Evolutionary conservation across 2,888 invertebrate genomes (phyloP), one percentile per base, ranked within the genome.

Genomic region (Protodeltote pygarga): DNA sequence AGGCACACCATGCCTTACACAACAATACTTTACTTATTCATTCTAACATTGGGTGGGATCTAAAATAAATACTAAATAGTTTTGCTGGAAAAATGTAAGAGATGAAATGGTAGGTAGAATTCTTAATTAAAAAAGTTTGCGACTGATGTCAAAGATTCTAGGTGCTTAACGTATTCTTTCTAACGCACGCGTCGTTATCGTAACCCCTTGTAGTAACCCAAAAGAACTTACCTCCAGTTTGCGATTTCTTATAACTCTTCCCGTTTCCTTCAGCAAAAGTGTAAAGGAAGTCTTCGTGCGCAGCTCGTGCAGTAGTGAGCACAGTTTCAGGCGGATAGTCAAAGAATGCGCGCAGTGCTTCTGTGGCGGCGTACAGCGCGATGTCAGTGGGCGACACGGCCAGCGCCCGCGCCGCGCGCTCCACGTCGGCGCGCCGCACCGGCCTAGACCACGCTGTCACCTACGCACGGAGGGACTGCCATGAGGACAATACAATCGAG

Each of bases 391-490:
- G 93, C 0, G 94, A 93, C 0, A 94, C 94, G 1, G 93, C 94
- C 0, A 94, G 92, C 0, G 93, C 92, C 5, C 88, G 88, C 0
- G 94, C 93, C 2, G 95, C 93, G 19, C 93, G 89, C 35, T 92
- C 92, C 4, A 96, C 83, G 8, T 91, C 80, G 0, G 93, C 93
- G 3, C 93, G 82, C 4, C 94, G 87, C 0, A 95, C 93, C 0
- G 94, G 93, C 0, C 94, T 93, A 0, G 95, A 95, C 95, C 96
- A 96, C 0, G 95, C 93, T 2, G 95, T 93, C 1, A 95, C 94
- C 91, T 91, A 19, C 1, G 5, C 10, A 24, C n/a, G n/a, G n/a
- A n/a, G n/a, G n/a, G n/a, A n/a, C n/a, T n/a, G n/a, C n/a, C n/a
- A n/a, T n/a, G n/a, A n/a, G n/a, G n/a, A n/a, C n/a, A n/a, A n/a